These are phyloP conservation scores for Polyommatus icarus DNA, from an alignment of 2,888 invertebrate species.

Conservation along the genomic window DNA sequence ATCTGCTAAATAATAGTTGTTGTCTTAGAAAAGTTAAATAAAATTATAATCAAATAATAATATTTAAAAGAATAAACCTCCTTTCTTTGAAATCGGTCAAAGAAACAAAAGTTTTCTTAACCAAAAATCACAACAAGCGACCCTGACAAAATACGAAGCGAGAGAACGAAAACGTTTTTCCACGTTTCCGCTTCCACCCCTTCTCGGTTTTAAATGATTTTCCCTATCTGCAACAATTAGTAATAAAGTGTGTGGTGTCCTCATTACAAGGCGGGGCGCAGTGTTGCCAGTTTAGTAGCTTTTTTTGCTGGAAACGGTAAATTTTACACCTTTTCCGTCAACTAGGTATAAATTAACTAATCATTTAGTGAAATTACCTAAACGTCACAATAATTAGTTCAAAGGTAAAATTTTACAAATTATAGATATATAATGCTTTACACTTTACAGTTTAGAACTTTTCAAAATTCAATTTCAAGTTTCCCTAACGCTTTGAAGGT, in stretches of 20 bases:
- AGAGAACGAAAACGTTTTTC: background rate
- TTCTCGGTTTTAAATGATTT: slow-evolving; percentile 15
- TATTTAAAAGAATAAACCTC: too few relatives aligned
- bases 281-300: background rate
- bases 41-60: background rate
- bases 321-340: background rate
- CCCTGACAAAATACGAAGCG: background rate
- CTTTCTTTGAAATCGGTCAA: too few relatives aligned
- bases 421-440: too few relatives aligned
- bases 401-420: background rate
- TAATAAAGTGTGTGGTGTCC: slow-evolving; percentile 15
- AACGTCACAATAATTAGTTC: too few relatives aligned
- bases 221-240: slow-evolving; percentile 23
- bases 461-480: background rate
- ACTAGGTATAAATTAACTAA: too few relatives aligned
- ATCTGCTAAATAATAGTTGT: background rate
- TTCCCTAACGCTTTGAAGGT: background rate
- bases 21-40: background rate
- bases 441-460: background rate
- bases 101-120: background rate
- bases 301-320: background rate
- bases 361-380: too few relatives aligned
- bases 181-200: slow-evolving; percentile 15
- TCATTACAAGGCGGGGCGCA: slow-evolving; percentile 8
- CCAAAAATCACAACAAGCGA: background rate